Evolutionary conservation across 2,113 vertebrate species (phyloP).

Genomic region (Thryonomys swinderianus): DNA sequence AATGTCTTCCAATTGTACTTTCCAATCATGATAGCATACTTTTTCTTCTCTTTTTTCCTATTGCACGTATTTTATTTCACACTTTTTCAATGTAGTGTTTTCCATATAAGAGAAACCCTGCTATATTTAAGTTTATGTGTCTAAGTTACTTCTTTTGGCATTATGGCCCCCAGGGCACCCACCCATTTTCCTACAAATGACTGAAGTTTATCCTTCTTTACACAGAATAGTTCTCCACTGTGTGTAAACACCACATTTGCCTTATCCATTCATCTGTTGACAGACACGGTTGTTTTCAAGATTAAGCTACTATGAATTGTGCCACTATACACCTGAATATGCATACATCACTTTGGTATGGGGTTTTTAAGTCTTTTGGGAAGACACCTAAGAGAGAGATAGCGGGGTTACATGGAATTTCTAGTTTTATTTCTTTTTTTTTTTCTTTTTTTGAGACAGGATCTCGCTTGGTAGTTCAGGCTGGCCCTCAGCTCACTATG

Average conservation of each 20-base stretch:
- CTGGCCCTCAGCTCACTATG: no score
- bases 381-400: neutral
- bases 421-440: neutral
- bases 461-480: no score
- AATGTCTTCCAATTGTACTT: neutral
- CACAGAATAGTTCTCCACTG: neutral
- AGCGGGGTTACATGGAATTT: neutral
- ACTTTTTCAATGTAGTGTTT: neutral
- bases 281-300: neutral
- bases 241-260: neutral
- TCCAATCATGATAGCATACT: neutral
- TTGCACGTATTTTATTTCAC: neutral
- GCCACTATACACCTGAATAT: neutral
- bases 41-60: neutral
- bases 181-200: neutral
- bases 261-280: neutral
- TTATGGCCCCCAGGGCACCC: neutral
- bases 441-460: no score
- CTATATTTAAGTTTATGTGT: neutral
- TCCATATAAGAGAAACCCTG: neutral
- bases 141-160: neutral
- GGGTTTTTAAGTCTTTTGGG: neutral
- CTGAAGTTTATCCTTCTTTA: neutral
- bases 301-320: neutral
- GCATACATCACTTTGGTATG: neutral